Evolutionary conservation across 1,140 invertebrate species (phyloP), one percentile per base, ranked within the genome.

Genomic region (Dryas iulia): DNA sequence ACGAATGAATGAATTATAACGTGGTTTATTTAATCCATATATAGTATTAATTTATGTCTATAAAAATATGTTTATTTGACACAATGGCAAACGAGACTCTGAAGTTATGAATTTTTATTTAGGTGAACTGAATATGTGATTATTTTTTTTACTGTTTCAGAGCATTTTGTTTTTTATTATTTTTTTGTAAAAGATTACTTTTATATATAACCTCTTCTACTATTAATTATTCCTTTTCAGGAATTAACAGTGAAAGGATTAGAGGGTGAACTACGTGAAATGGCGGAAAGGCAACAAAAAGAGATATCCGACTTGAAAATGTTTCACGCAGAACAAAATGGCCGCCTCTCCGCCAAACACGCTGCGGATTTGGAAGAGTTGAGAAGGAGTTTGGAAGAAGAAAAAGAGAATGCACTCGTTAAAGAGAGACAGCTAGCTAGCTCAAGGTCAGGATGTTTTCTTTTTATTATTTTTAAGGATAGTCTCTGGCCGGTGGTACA

Each of bases 181-280:
- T n/a, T n/a, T n/a, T n/a, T n/a, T n/a, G n/a, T n/a, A n/a, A n/a
- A n/a, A n/a, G n/a, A n/a, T n/a, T n/a, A n/a, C n/a, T n/a, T n/a
- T n/a, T n/a, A n/a, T n/a, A n/a, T n/a, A n/a, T n/a, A n/a, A n/a
- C n/a, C n/a, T n/a, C n/a, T n/a, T n/a, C 26, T 28, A 28, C 3
- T 28, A 28, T 3, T 28, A 6, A 28, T 33, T 33, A 59, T 31
- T 31, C 21, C 12, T 35, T 71, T 71, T 1, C 72, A 92, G 92
- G 91, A 92, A 65, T 69, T 92, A 65, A 92, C 92, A 60, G 84
- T 92, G 2, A 92, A 92, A 82, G 90, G 90, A 12, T 60, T 92
- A 52, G 91, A 92, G 74, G 86, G 86, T 4, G 91, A 92, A 60
- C 75, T 92, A 1, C 68, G 88, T 1, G 90, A 92, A 59, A 92